A percentile compares a stretch with the other conserved stretches of the same genome.
These are phyloP conservation scores for Xyrauchen texanus DNA, from an alignment of 2,113 vertebrate genomes.

Conservation along the genomic window DNA sequence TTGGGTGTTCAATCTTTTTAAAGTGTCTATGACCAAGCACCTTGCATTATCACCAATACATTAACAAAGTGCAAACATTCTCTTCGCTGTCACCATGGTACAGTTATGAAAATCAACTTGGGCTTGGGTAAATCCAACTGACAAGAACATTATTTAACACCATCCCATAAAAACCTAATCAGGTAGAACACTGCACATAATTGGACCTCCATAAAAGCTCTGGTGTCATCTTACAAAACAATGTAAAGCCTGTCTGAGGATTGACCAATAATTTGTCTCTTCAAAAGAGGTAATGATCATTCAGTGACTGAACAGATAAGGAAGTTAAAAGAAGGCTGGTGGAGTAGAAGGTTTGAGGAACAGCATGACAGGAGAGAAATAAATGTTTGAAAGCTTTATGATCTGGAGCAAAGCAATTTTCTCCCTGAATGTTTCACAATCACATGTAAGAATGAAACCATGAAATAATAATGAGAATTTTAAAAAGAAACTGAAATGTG, in stretches of 20 bases:
- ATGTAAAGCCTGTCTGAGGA: neutral
- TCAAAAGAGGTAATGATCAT: neutral
- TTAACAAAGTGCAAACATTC: conserved; percentile 34
- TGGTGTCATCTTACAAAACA: conserved; percentile 14
- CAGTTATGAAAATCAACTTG: conserved; percentile 20
- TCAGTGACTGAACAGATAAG: conserved; percentile 23
- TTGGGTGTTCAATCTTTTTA: neutral
- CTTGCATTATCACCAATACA: neutral
- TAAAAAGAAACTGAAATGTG: neutral
- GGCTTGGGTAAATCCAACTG: conserved; percentile 15
- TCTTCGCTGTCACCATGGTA: neutral
- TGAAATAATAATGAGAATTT: too few species aligned
- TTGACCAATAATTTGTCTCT: neutral
- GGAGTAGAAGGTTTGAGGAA: conserved; percentile 12
- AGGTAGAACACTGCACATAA: neutral
- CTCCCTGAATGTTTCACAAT: neutral
- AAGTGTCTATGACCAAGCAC: neutral
- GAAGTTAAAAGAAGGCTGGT: conserved; percentile 14
- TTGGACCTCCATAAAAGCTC: neutral
- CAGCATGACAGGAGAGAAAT: neutral
- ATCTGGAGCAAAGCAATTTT: neutral
- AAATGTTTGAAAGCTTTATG: neutral
- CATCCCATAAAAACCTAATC: conserved; percentile 22
- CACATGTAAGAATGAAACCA: neutral
- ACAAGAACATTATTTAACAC: neutral